Evolutionary conservation across 2,888 invertebrate species (phyloP), one percentile per base, ranked within the genome.

Genomic region (Argyresthia goedartella): DNA sequence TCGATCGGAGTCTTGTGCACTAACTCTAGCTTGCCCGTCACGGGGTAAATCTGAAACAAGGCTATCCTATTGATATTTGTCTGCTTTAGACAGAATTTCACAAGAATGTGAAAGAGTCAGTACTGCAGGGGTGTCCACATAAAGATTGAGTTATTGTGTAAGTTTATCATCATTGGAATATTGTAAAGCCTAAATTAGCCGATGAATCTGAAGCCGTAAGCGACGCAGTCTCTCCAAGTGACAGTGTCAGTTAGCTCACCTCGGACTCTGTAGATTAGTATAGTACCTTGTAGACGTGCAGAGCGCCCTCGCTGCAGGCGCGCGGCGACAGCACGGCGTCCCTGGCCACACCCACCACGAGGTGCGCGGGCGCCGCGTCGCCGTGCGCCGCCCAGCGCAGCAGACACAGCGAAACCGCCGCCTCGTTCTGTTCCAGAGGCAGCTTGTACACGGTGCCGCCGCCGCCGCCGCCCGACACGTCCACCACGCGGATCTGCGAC

Each of bases 1-100:
- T 98, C 98, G 4, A 97, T 89, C 6, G 92, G 91, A 0, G 99
- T 99, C 70, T 96, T 94, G 81, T 99, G 99, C 16, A 98, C 85
- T 52, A 99, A 88, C 68, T 99, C 98, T 52, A 99, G 78, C 63
- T 91, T 91, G 8, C 95, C 93, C 47, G n/a, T 91, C n/a, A n/a
- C 92, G 1, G 90, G 77, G 69, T 92, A 92, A 8, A 93, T 85
- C 76, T 88, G 74, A 50, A 60, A 78, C 62, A 57, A 42, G 51
- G 9, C 45, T 52, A 47, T 53, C 42, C 57, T 54, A 52, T 34
- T 58, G 52, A 25, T 44, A 47, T 41, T 50, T 45, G 45, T 41
- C 15, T 11, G n/a, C n/a, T 8, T n/a, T 39, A 13, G 13, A 4
- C 8, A n/a, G 33, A 35, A 14, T n/a, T n/a, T n/a, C n/a, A 47